Conservation (phyloP, 2,113 vertebrate genomes). For the Taurulus bubalis region DNA sequence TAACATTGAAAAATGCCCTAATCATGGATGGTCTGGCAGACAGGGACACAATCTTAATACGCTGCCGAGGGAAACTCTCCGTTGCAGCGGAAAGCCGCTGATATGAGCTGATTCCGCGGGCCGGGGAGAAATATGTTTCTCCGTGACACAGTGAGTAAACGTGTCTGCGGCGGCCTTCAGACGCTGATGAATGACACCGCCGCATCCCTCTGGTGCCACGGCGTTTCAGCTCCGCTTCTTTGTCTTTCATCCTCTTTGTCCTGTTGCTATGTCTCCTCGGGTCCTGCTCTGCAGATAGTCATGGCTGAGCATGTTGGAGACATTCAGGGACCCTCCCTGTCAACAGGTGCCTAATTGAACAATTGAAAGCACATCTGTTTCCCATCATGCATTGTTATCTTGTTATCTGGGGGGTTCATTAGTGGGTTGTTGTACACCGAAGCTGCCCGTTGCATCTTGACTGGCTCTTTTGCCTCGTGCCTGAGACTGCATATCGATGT, state of each 20-base stretch:
- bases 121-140: constrained; percentile 58
- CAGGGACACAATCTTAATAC: constrained; percentile 53
- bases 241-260: constrained; percentile 44
- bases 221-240: constrained; percentile 32
- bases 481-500: constrained; percentile 44
- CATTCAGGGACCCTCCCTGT: constrained; percentile 15
- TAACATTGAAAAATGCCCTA: constrained; percentile 30
- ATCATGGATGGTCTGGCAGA: constrained; percentile 22
- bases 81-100: constrained; percentile 21
- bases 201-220: constrained; percentile 44
- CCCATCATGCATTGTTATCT: constrained; percentile 53
- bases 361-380: constrained; percentile 62
- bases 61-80: constrained; percentile 32
- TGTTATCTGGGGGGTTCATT: constrained; percentile 55
- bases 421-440: constrained; percentile 33
- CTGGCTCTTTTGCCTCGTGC: constrained; percentile 5
- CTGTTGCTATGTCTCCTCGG: constrained; percentile 27
- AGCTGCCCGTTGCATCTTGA: constrained; percentile 30
- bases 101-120: constrained; percentile 55
- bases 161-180: constrained; percentile 72
- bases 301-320: constrained; percentile 22
- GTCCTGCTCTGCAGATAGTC: constrained; percentile 25
- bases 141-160: constrained; percentile 71
- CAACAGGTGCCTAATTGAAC: constrained; percentile 60
- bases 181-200: constrained; percentile 55